Percentiles rank a stretch among this genome's conserved stretches.
phyloP scores from a whole-genome alignment of 2,113 vertebrate genomes.

The Myocastor coypus region DNA sequence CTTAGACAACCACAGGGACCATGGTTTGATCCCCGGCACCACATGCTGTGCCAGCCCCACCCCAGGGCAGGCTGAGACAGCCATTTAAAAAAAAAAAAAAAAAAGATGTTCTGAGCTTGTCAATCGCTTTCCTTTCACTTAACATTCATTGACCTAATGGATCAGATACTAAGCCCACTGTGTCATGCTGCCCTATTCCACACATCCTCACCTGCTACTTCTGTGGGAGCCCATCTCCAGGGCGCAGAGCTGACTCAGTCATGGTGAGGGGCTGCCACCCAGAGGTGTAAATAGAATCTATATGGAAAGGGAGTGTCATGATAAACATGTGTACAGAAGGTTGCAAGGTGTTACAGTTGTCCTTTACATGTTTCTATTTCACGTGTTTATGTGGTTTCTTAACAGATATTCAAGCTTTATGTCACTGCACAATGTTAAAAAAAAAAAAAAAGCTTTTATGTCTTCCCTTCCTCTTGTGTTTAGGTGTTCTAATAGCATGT shows the following conservation, averaged over 20 bases:
- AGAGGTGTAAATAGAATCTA: neutral
- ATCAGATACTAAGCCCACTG: neutral
- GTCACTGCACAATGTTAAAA: neutral
- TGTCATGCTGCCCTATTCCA: neutral
- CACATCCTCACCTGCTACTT: neutral
- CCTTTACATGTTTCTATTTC: neutral
- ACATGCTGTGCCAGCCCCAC: too few relatives aligned
- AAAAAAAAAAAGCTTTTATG: neutral
- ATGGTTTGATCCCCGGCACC: too few relatives aligned
- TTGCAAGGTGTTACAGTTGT: neutral
- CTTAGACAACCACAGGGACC: too few relatives aligned
- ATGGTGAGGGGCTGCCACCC: neutral
- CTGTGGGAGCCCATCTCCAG: neutral
- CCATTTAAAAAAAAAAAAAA: too few relatives aligned
- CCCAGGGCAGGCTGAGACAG: too few relatives aligned
- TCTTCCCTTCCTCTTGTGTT: slow-evolving; percentile 52
- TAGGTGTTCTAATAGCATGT: slow-evolving; percentile 97
- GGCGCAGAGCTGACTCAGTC: neutral
- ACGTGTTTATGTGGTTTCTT: neutral
- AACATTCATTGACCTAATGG: neutral
- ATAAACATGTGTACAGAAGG: neutral
- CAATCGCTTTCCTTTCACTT: slow-evolving; percentile 47
- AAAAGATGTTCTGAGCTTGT: neutral
- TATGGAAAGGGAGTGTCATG: neutral
- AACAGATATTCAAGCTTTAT: slow-evolving; percentile 38